Evolutionary conservation across 1,140 invertebrate genomes (phyloP), one percentile per base, ranked within the genome.

Genomic region (Manduca sexta): DNA sequence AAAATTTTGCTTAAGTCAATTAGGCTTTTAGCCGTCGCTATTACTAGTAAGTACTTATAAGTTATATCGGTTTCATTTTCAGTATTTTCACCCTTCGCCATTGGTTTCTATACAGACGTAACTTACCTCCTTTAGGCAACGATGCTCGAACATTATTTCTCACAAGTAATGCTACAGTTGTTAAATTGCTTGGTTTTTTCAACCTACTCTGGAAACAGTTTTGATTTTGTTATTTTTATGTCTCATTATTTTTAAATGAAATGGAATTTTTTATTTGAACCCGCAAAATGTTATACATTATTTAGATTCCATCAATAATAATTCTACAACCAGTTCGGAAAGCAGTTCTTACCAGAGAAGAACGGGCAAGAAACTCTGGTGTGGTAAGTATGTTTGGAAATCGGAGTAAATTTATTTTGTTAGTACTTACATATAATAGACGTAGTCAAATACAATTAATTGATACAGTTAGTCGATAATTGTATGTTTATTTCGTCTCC

Each of bases 101-200:
- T 45, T 12, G 30, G 15, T 45, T 30, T 30, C 14, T 12, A 45
- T 39, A 37, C 26, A 37, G 11, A 45, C 34, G 37, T 33, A 37
- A 50, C 37, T 60, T 60, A 79, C 75, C 60, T 65, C 75, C 75
- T 56, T 65, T 63, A 4, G 52, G 42, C 38, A 79, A 58, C 5
- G 73, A 73, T 1, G 65, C 69, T 15, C 73, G 55, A n/a, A 79
- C 69, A 56, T 67, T 67, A 30, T 69, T 73, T 26, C 73, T 62
- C 13, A 66, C 37, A 11, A 74, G 6, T 34, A 74, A 69, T 3
- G 64, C 35, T 4, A 76, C 55, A 17, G 64, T 63, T 7, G 67
- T 62, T 11, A 73, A 45, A 41, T 62, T 69, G 3, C 30, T 45
- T 11, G 43, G 30, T 35, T 18, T 34, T 4, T n/a, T 45, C 31